Evolutionary conservation across 2,113 vertebrate species (phyloP).

Genomic region (human): GRCh38 chr5:22637501-22638000

Average conservation of each 20-base stretch:
- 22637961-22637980: not conserved
- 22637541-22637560: conserved; percentile 67
- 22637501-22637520: conserved; percentile 47
- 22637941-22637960: not conserved
- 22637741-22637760: not conserved
- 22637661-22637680: conserved; percentile 36
- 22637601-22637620: conserved; percentile 59
- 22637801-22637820: not conserved
- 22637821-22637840: not conserved
- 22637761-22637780: not conserved
- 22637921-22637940: not conserved
- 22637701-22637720: conserved; percentile 57
- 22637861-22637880: not conserved
- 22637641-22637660: conserved; percentile 72
- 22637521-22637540: conserved; percentile 58
- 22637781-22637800: not conserved
- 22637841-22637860: not conserved
- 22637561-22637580: conserved; percentile 69
- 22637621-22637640: conserved; percentile 75
- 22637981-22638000: not conserved
- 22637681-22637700: conserved; percentile 67
- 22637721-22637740: conserved; percentile 58
- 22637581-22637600: conserved; percentile 64
- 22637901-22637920: not conserved
- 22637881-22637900: not conserved